Evolutionary conservation across 2,888 invertebrate species (phyloP), one percentile per base, ranked within the genome.

Genomic region (Linnaemya tessellans): DNA sequence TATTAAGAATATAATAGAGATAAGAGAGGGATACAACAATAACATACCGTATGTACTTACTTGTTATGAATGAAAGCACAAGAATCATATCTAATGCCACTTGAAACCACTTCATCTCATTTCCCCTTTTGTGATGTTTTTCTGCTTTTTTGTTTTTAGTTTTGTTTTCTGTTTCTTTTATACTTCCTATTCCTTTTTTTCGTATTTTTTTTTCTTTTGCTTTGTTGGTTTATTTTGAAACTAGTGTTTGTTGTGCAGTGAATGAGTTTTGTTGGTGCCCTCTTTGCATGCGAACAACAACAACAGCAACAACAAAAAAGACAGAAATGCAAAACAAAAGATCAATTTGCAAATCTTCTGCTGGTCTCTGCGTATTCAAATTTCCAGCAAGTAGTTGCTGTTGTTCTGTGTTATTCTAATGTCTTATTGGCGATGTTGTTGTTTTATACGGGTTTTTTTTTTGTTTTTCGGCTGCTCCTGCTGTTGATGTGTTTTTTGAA

Each of bases 31-130:
- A 43, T 30, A 67, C 22, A 80, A 74, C 51, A 80, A 80, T 67
- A 81, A 74, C 51, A 74, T 67, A 35, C 62, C 51, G 62, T n/a
- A 70, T 43, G 70, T 88, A 92, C 92, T 92, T 91, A 92, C 92
- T 92, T 90, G 92, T 91, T 91, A 92, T 92, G 91, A 92, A 91
- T 92, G 92, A 92, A 92, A 92, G 92, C 92, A 92, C 92, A 90
- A 92, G 91, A 90, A 92, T 92, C 92, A 92, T 92, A 90, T 92
- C 92, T 91, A 92, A 91, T 92, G 92, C 91, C 91, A 91, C 92
- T 92, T 92, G 92, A 92, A 92, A 92, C 92, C 92, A 92, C 92
- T 92, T 92, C 92, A 92, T 92, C 91, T 92, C 92, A 92, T 92
- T 91, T 92, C 92, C 92, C 92, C 84, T 85, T 92, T 89, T 92